A percentile compares a stretch with the other conserved stretches of the same genome.
Conservation (phyloP, 2,888 invertebrate species). For the Neoascia interrupta region DNA sequence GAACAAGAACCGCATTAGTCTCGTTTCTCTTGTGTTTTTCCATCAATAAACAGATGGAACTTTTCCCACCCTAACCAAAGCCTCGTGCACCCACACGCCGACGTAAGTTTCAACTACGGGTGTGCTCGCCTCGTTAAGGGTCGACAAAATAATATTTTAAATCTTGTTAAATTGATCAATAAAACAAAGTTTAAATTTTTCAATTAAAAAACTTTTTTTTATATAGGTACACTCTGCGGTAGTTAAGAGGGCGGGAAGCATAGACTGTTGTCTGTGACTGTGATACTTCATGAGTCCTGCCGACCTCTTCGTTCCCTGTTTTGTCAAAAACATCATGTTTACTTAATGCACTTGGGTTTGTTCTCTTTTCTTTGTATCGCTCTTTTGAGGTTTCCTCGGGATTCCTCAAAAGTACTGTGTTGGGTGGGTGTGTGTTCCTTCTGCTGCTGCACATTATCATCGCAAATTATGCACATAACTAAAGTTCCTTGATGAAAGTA, state of each 20-base stretch:
- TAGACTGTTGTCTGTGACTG: constrained; percentile 8
- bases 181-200: constrained; percentile 63
- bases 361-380: not conserved
- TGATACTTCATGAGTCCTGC: too few species aligned
- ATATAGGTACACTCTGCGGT: constrained; percentile 27
- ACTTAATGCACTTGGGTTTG: constrained; percentile 41
- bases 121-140: constrained; percentile 23
- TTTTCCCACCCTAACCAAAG: not conserved
- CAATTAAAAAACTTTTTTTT: constrained; percentile 63
- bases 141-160: constrained; percentile 66
- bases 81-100: not conserved
- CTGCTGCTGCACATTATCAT: constrained; percentile 50
- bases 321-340: constrained; percentile 26
- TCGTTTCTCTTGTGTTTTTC: constrained; percentile 22
- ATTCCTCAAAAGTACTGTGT: not conserved
- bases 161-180: constrained; percentile 71
- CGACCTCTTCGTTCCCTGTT: not conserved
- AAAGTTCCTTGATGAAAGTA: constrained; percentile 69
- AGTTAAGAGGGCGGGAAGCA: constrained; percentile 15
- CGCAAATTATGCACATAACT: constrained; percentile 69
- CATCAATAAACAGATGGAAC: constrained; percentile 57
- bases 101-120: not conserved
- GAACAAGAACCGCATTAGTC: constrained; percentile 57
- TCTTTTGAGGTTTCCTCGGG: constrained; percentile 48
- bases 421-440: constrained; percentile 7